These are phyloP conservation scores for Proterorhinus semilunaris DNA, from an alignment of 2,113 vertebrate species.

Conservation along the genomic window DNA sequence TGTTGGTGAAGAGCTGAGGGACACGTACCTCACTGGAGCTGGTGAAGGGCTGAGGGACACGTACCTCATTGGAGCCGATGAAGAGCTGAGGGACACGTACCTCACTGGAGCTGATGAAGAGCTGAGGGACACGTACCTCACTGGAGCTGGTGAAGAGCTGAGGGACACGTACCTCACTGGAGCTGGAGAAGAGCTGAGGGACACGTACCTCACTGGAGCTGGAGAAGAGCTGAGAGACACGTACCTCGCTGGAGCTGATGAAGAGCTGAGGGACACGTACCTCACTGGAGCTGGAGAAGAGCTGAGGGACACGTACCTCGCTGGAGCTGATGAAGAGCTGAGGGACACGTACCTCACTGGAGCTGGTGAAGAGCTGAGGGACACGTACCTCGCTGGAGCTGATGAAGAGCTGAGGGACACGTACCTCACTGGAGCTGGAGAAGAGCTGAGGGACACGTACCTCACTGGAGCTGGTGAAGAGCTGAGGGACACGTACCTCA, in stretches of 20 bases:
- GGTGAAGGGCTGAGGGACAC: slow-evolving; percentile 85
- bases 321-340: slow-evolving; percentile 86
- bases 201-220: too few species aligned
- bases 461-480: slow-evolving; percentile 86
- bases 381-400: too few species aligned
- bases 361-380: slow-evolving; percentile 86
- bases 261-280: slow-evolving; percentile 85
- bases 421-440: slow-evolving; percentile 84
- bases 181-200: slow-evolving; percentile 86
- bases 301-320: too few species aligned
- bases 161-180: too few species aligned
- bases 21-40: too few species aligned
- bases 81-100: slow-evolving; percentile 85
- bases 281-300: slow-evolving; percentile 86
- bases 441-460: slow-evolving; percentile 85
- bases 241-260: slow-evolving; percentile 86
- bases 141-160: slow-evolving; percentile 86
- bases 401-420: slow-evolving; percentile 85
- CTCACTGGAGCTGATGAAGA: slow-evolving; percentile 86
- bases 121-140: too few species aligned
- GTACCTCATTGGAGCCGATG: slow-evolving; percentile 84
- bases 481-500: too few species aligned
- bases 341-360: too few species aligned
- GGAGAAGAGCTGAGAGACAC: slow-evolving; percentile 84
- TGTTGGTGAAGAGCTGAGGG: slow-evolving; percentile 85